Evolutionary conservation across 2,888 invertebrate genomes (phyloP).

Genomic region (Callimorpha dominula): DNA sequence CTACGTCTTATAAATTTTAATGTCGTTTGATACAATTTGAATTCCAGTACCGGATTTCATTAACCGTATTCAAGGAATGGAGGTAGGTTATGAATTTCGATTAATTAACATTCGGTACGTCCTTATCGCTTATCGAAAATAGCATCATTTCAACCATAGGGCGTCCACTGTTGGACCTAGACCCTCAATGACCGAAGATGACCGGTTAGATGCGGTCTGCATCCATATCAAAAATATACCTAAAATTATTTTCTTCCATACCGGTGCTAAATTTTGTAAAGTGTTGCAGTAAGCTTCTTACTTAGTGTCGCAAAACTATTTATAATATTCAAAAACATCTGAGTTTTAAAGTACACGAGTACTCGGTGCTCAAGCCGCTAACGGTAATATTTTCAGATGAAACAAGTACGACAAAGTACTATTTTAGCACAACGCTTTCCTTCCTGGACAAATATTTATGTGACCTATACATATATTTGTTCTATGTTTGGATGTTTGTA

Average conservation of each 20-base stretch:
- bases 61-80: neutral
- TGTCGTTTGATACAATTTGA: neutral
- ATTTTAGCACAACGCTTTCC: neutral
- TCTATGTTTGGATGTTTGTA: slow-evolving; percentile 15
- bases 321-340: no score
- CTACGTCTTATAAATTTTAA: neutral
- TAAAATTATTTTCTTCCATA: no score
- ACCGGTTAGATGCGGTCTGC: no score
- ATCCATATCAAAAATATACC: no score
- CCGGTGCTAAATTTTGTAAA: no score
- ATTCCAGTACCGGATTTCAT: neutral
- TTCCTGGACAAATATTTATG: slow-evolving; percentile 9
- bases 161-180: no score
- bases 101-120: neutral
- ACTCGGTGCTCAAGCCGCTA: neutral
- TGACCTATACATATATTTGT: slow-evolving; percentile 9
- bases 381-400: neutral
- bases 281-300: no score
- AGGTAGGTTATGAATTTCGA: neutral
- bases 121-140: neutral
- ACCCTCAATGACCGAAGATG: no score
- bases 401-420: neutral
- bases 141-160: no score
- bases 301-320: no score
- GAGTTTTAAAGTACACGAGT: no score